phyloP scores from a whole-genome alignment of 1,140 invertebrate genomes.

The Drosophila ambigua region DNA sequence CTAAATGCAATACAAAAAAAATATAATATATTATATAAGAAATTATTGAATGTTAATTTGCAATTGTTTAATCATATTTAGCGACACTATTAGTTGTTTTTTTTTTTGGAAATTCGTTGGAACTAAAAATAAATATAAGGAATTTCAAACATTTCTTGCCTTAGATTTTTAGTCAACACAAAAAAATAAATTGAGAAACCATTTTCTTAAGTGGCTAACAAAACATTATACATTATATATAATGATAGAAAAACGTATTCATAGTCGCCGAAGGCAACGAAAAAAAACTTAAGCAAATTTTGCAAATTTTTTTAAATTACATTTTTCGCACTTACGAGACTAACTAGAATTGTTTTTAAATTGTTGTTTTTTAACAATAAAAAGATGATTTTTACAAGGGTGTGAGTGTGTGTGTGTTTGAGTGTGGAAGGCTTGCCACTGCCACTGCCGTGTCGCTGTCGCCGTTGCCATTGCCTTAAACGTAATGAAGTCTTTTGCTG shows the following conservation, averaged over 20 bases:
- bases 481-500: conserved; percentile 79
- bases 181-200: conserved; percentile 16
- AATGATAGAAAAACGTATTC: neutral
- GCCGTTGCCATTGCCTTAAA: conserved; percentile 44
- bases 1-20: conserved; percentile 35
- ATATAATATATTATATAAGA: too few relatives aligned
- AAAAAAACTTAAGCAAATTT: conserved; percentile 57
- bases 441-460: conserved; percentile 15
- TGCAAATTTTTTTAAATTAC: conserved; percentile 68
- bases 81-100: conserved; percentile 17
- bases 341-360: conserved; percentile 45
- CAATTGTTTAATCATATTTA: conserved; percentile 39
- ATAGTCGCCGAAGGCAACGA: neutral
- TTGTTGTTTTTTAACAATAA: conserved; percentile 56
- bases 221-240: conserved; percentile 12
- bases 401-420: conserved; percentile 12
- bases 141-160: too few relatives aligned
- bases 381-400: conserved; percentile 74
- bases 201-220: too few relatives aligned
- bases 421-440: conserved; percentile 1
- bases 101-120: conserved; percentile 46
- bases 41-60: neutral
- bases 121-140: conserved; percentile 25
- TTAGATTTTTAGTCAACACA: conserved; percentile 1
- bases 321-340: conserved; percentile 46